These are phyloP conservation scores for Camelus dromedarius DNA, from an alignment of 2,113 vertebrate species.

Conservation along the genomic window DNA sequence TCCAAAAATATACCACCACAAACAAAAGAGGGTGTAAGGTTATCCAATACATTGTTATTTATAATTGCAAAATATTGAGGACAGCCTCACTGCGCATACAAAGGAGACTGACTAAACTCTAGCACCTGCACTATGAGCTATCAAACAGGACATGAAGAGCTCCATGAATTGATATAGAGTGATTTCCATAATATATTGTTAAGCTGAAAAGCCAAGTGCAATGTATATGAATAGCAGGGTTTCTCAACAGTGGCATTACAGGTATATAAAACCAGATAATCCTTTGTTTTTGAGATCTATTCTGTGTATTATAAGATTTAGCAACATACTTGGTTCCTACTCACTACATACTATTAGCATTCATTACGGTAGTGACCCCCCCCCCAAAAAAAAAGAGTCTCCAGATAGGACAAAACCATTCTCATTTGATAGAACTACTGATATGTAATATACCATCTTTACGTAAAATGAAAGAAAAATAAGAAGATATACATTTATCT, in stretches of 20 bases:
- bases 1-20: background rate
- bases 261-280: background rate
- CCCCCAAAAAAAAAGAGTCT: background rate
- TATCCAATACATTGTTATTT: slow-evolving; percentile 1
- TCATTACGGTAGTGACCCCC: background rate
- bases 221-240: background rate
- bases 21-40: background rate
- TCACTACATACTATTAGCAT: slow-evolving; percentile 11
- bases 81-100: background rate
- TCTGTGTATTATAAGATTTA: background rate
- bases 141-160: background rate
- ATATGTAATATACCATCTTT: background rate
- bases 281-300: background rate
- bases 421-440: background rate
- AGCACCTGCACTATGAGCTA: background rate
- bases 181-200: background rate
- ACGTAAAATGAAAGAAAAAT: background rate
- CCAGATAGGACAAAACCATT: background rate
- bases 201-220: background rate
- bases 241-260: background rate
- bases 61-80: slow-evolving; percentile 13
- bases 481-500: background rate
- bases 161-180: background rate
- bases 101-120: background rate
- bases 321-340: background rate